phyloP scores from a whole-genome alignment of 2,113 vertebrate species.

The Leuciscus idus region DNA sequence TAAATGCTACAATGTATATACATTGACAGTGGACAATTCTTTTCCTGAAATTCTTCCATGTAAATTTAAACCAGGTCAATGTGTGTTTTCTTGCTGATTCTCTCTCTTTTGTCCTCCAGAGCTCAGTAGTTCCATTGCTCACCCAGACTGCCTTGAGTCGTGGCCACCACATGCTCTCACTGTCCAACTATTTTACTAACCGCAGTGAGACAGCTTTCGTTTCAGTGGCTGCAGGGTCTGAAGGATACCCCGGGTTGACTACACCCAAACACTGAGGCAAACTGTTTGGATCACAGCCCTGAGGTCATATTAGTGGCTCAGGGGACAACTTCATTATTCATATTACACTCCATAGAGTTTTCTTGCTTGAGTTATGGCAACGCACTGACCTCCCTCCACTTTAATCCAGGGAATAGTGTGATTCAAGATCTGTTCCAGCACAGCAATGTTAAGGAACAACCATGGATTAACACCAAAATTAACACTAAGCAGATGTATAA shows the following conservation, averaged over 20 bases:
- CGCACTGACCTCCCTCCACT: conserved; percentile 62
- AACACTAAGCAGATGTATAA: neutral
- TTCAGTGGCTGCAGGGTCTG: conserved; percentile 72
- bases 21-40: conserved; percentile 40
- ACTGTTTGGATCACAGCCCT: conserved; percentile 68
- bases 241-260: conserved; percentile 45
- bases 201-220: conserved; percentile 76
- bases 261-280: conserved; percentile 62
- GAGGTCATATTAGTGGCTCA: conserved; percentile 61
- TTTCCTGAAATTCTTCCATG: conserved; percentile 29
- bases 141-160: conserved; percentile 73
- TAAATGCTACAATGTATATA: neutral
- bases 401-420: conserved; percentile 24
- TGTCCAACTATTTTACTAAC: conserved; percentile 77
- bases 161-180: conserved; percentile 73
- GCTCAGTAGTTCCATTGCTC: conserved; percentile 67
- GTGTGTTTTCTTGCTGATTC: conserved; percentile 59
- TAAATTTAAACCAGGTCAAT: conserved; percentile 66
- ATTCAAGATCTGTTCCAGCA: conserved; percentile 15
- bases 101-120: conserved; percentile 50
- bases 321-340: conserved; percentile 66
- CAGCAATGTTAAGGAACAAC: neutral
- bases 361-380: conserved; percentile 61
- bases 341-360: conserved; percentile 59
- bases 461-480: neutral